Conservation (phyloP, 1,140 invertebrate genomes). For the Formica exsecta region DNA sequence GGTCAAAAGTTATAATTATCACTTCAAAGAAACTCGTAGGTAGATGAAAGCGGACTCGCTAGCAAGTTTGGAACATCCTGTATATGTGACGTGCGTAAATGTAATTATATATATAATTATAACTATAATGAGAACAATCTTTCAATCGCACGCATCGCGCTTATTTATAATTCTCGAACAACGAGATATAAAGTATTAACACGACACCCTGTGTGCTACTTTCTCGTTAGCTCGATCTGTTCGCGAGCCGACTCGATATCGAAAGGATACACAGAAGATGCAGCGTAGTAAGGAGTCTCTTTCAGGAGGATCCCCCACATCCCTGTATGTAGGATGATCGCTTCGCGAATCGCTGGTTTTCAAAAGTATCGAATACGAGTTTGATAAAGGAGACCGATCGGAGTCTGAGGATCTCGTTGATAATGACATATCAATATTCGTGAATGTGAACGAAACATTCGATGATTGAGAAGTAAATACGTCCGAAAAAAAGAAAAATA, state of each 20-base stretch:
- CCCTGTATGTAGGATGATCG: neutral
- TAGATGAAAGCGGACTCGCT: neutral
- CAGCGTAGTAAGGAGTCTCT: slow-evolving; percentile 30
- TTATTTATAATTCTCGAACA: slow-evolving; percentile 8
- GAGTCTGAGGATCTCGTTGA: slow-evolving; percentile 8
- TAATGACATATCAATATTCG: neutral
- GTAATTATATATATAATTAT: slow-evolving; percentile 51
- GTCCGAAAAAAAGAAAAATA: neutral
- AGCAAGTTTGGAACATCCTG: neutral
- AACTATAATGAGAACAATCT: slow-evolving; percentile 35
- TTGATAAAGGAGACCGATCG: slow-evolving; percentile 7
- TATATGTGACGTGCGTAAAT: neutral
- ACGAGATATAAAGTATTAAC: slow-evolving; percentile 49
- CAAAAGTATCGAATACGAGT: slow-evolving; percentile 13
- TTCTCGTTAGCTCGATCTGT: slow-evolving; percentile 52
- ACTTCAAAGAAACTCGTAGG: neutral
- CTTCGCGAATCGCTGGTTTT: slow-evolving; percentile 22
- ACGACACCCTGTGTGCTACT: slow-evolving; percentile 67
- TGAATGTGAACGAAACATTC: neutral
- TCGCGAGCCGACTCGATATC: slow-evolving; percentile 38
- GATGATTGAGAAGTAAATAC: neutral
- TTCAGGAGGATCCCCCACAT: neutral
- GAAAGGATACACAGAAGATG: slow-evolving; percentile 65
- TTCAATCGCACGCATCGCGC: slow-evolving; percentile 19
- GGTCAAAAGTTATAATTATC: neutral